phyloP scores from a whole-genome alignment of 2,797 vertebrate genomes.

The Pogonophryne albipinna region DNA sequence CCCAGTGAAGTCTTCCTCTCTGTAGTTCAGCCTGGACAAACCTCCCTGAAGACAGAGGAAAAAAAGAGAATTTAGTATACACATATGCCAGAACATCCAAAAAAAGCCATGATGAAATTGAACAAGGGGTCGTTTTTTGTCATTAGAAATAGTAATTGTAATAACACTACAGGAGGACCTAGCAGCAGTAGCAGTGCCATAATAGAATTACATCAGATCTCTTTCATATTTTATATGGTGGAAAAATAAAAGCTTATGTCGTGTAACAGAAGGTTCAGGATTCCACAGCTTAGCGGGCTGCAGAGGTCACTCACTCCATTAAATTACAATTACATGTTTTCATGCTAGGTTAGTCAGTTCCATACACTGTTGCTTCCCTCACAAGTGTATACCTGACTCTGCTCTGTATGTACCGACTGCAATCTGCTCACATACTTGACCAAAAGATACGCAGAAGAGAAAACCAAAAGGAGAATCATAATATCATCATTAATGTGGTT shows the following conservation, averaged over 20 bases:
- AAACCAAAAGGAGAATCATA: constrained; percentile 45
- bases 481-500: constrained; percentile 78
- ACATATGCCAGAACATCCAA: neutral
- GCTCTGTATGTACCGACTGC: neutral
- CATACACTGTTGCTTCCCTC: neutral
- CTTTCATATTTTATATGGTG: constrained; percentile 60
- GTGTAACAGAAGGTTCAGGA: constrained; percentile 72
- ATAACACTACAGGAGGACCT: constrained; percentile 8
- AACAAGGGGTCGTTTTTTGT: neutral
- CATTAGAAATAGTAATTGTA: constrained; percentile 1
- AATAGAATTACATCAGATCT: constrained; percentile 67
- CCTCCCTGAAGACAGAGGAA: neutral
- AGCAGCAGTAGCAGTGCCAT: constrained; percentile 27
- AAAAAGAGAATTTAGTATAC: neutral
- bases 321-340: constrained; percentile 70
- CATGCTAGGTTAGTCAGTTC: neutral
- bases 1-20: neutral
- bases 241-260: constrained; percentile 65
- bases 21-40: constrained; percentile 14
- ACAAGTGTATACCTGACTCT: neutral
- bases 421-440: constrained; percentile 47
- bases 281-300: constrained; percentile 68
- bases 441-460: constrained; percentile 27
- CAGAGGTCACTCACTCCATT: constrained; percentile 67
- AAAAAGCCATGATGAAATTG: neutral